Percentiles rank a stretch among this genome's conserved stretches.
These are phyloP conservation scores for Pitangus sulphuratus DNA, from an alignment of 2,797 vertebrate species.

Conservation along the genomic window DNA sequence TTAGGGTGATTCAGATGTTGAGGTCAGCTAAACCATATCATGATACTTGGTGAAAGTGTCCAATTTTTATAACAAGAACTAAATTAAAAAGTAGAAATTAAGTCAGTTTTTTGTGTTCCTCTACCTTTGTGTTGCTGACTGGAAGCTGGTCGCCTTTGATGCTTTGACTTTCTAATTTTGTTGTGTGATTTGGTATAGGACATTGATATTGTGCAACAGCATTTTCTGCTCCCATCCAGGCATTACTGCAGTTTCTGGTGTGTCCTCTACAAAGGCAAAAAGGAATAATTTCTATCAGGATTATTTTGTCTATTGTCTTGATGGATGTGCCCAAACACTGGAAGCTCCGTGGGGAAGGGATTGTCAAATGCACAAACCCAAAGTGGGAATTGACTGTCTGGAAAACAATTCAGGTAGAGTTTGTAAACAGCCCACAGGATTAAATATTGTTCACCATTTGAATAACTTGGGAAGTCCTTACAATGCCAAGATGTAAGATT, in stretches of 20 bases:
- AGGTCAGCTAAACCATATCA: background rate
- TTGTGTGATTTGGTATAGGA: background rate
- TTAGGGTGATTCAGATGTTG: background rate
- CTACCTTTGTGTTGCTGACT: background rate
- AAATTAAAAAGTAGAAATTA: background rate
- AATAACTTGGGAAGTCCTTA: background rate
- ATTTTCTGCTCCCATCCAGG: background rate
- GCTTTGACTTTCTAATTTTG: background rate
- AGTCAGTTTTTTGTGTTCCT: background rate
- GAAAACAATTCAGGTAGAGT: background rate
- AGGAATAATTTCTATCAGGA: background rate
- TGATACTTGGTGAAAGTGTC: background rate
- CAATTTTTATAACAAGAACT: background rate
- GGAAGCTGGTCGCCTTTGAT: background rate
- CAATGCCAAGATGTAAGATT: background rate
- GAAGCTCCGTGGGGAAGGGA: background rate
- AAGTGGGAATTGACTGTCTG: background rate
- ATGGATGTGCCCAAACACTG: background rate
- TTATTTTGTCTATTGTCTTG: background rate
- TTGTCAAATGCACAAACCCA: background rate
- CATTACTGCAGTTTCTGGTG: background rate
- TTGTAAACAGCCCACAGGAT: background rate
- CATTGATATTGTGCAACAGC: background rate
- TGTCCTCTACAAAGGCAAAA: background rate
- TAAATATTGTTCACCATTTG: background rate